Percentiles rank a stretch among this genome's conserved stretches.
These are phyloP conservation scores for Anoplolepis gracilipes DNA, from an alignment of 1,140 invertebrate species.

Conservation along the genomic window DNA sequence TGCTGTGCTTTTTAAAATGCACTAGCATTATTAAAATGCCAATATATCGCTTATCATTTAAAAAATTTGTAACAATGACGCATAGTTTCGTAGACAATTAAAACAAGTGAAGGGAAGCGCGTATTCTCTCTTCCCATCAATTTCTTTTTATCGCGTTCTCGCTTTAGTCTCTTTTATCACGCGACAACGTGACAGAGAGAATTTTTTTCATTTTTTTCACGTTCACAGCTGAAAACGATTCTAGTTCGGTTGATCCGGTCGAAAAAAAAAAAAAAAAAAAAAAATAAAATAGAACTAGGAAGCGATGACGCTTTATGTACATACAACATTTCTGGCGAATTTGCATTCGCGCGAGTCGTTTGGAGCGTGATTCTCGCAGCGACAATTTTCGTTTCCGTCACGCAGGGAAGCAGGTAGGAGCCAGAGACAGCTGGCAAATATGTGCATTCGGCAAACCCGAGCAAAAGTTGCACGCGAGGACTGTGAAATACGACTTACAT, in stretches of 20 bases:
- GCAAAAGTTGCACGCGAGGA: not conserved
- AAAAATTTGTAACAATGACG: not conserved
- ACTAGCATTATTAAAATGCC: not conserved
- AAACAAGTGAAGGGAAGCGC: not conserved
- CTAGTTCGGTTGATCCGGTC: not conserved
- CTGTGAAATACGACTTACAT: slow-evolving; percentile 70
- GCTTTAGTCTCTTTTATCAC: slow-evolving; percentile 10
- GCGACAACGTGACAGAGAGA: slow-evolving; percentile 4
- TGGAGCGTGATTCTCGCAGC: not conserved
- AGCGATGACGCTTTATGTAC: not conserved
- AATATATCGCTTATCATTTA: not conserved
- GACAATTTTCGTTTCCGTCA: not conserved
- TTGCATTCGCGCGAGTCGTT: slow-evolving; percentile 6
- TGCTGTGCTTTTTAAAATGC: too few relatives aligned
- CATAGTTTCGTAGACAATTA: not conserved
- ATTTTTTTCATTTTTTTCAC: slow-evolving; percentile 15
- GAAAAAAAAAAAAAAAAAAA: not conserved
- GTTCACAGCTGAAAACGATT: slow-evolving; percentile 40
- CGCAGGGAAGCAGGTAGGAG: not conserved
- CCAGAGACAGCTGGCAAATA: slow-evolving; percentile 19
- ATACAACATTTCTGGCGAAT: not conserved
- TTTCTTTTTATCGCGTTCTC: slow-evolving; percentile 2
- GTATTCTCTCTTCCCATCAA: not conserved
- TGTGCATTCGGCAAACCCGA: not conserved
- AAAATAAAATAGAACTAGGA: too few relatives aligned